Percentiles rank a stretch among this genome's conserved stretches.
Evolutionary conservation across 2,113 vertebrate genomes (phyloP).

Genomic region (Mugil cephalus): DNA sequence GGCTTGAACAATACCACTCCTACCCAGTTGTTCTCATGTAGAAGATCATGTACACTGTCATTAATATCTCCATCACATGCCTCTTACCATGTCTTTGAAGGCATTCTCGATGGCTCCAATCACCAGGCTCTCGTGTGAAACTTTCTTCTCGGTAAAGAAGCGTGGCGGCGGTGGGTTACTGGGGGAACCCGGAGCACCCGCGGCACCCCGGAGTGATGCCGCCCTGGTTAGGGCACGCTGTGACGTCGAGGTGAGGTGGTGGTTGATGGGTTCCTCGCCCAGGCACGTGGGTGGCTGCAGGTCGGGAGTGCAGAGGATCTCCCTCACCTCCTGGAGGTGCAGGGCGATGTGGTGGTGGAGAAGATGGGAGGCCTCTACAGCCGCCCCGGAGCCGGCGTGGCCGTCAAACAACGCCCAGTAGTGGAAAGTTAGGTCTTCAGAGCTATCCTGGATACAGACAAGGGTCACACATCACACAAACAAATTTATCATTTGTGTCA

Average conservation of each 20-base stretch:
- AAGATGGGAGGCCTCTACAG: constrained; percentile 91
- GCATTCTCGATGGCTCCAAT: constrained; percentile 96
- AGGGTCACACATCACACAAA: neutral
- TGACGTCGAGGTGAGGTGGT: constrained; percentile 69
- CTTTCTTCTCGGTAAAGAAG: constrained; percentile 97
- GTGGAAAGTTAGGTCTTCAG: constrained; percentile 89
- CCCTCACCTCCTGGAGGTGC: constrained; percentile 93
- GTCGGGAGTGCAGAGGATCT: constrained; percentile 88
- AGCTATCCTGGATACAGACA: constrained; percentile 45
- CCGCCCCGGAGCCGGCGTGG: constrained; percentile 93
- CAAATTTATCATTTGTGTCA: neutral
- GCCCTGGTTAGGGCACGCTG: constrained; percentile 91
- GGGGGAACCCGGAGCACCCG: constrained; percentile 91
- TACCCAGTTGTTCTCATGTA: no score
- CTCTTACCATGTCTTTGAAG: constrained; percentile 95
- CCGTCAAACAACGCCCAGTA: constrained; percentile 98
- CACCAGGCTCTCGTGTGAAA: constrained; percentile 94
- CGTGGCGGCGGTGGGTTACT: constrained; percentile 89
- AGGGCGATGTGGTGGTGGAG: constrained; percentile 92
- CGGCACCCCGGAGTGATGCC: constrained; percentile 89
- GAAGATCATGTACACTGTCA: neutral
- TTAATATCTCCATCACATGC: neutral
- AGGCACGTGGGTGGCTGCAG: constrained; percentile 90
- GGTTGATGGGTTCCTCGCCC: constrained; percentile 89
- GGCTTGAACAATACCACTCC: no score